Base-by-base conservation (phyloP, 2,113 vertebrate genomes). In the Xyrauchen texanus region DNA sequence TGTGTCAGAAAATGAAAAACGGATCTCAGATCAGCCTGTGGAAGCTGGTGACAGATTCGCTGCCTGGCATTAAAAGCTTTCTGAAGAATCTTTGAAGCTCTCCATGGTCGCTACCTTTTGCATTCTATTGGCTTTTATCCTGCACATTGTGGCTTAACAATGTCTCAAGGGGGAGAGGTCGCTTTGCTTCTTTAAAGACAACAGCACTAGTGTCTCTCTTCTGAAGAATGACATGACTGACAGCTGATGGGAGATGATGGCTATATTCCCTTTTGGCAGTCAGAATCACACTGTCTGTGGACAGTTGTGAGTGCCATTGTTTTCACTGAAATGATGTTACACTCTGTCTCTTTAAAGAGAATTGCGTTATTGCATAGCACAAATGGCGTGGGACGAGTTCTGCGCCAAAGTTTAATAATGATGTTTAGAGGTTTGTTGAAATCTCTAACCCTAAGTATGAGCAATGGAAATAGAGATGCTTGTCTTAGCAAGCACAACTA, bases 1-100 rank as follows among this genome's bases (percentile, higher is more conserved):
- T 69, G 78, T 77, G 77, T 80, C 74, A 82, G 77, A 60, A 78
- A 64, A 65, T 72, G 58, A 77, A 67, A 68, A 70, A 72, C 65
- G 52, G 67, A 13, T 69, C 65, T 76, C 57, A 72, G 63, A 85
- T 68, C 77, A 66, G 60, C 52, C 66, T 13, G 66, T 76, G 65
- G 60, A 55, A 52, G 55, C 58, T 62, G 49, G 68, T 83, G 78
- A 82, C 78, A 78, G 66, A 52, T 68, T 76, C 57, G 57, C 81
- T 66, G 57, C 51, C 67, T n/a, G 42, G 58, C 11, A 68, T 76
- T 70, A 57, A 69, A 52, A 68, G 15, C 49, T 10, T 12, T 49
- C 7, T 1, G 21, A 47, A n/a, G n/a, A n/a, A n/a, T 55, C 81
- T 82, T 68, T 78, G 51, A 81, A 76, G 66, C 46, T 42, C 42